phyloP scores from a whole-genome alignment of 2,888 invertebrate genomes.

The Pammene fasciana region DNA sequence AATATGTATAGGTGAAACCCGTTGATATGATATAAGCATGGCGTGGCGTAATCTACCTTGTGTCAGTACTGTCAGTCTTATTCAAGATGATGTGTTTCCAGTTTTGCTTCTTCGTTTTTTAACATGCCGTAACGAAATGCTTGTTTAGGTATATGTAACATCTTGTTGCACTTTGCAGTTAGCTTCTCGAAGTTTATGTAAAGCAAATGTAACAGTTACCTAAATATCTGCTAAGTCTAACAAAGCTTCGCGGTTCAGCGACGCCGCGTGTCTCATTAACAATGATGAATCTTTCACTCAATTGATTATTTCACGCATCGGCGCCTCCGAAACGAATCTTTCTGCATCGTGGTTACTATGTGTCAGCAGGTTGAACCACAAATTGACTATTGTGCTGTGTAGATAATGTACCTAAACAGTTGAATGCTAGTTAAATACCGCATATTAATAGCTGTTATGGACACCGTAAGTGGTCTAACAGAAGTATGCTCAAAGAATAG shows the following conservation, averaged over 20 bases:
- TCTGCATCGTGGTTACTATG: slow-evolving; percentile 14
- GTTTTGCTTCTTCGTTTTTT: slow-evolving; percentile 15
- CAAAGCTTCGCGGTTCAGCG: slow-evolving; percentile 30
- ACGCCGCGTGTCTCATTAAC: slow-evolving; percentile 15
- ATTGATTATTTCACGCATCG: slow-evolving; percentile 41
- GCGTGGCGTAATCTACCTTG: background rate
- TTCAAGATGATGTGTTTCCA: background rate
- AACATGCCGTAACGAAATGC: slow-evolving; percentile 16
- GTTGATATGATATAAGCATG: too few relatives aligned
- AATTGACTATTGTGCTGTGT: slow-evolving; percentile 32
- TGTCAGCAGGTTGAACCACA: slow-evolving; percentile 16
- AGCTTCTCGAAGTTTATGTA: slow-evolving; percentile 40
- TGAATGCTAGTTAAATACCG: slow-evolving; percentile 44
- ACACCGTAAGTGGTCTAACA: slow-evolving; percentile 52
- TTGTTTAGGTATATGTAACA: slow-evolving; percentile 30
- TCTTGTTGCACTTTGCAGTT: slow-evolving; percentile 18
- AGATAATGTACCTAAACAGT: slow-evolving; percentile 35
- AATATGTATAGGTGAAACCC: too few relatives aligned
- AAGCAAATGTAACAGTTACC: slow-evolving; percentile 38
- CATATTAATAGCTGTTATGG: slow-evolving; percentile 51
- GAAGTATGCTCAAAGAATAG: slow-evolving; percentile 56
- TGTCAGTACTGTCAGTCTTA: background rate
- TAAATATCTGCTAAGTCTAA: slow-evolving; percentile 22
- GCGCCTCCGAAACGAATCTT: slow-evolving; percentile 36
- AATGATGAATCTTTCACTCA: slow-evolving; percentile 32